Base-by-base conservation (phyloP, 2,888 invertebrate genomes). In the Trachelus troglodyta region DNA sequence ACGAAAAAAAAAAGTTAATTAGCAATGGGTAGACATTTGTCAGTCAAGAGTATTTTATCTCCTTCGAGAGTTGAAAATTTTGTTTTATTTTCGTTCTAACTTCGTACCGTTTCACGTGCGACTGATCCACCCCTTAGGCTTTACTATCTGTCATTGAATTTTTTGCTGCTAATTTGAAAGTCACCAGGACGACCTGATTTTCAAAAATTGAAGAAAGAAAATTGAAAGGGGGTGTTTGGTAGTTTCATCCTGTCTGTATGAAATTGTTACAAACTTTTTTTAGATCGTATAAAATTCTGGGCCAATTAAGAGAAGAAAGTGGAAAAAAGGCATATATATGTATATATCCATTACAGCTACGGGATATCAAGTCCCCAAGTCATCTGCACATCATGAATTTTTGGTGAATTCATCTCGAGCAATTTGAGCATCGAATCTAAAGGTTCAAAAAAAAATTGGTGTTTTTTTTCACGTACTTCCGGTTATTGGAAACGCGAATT, bases 151-250 rank as follows among this genome's bases (percentile, higher is more conserved):
- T 40, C 40, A 15, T 40, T 40, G 4, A 1, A 40, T 40, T 40
- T 15, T 15, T 15, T 40, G 4, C 40, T 40, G 15, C 40, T 1
- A 6, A 40, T 40, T 6, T 4, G 40, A 6, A 40, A 40, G 15
- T 40, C 12, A 0, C 40, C 15, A 15, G 40, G 15, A 15, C 40
- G 40, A 40, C 0, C 15, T 15, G 15, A 40, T 6, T 15, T 40
- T 15, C 15, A 15, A 40, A 15, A 40, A 84, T 78, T 80, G 81
- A 79, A 83, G 82, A 86, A 83, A 85, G 85, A 88, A 87, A 87
- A 85, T 87, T 87, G 82, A 83, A 82, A 80, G 78, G 76, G 78
- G 78, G 84, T 83, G 83, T 77, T 81, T 84, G 85, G 84, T 88
- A 84, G 84, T 88, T 87, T 85, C 85, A 88, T 83, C 83, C 80